A percentile compares a stretch with the other conserved stretches of the same genome.
phyloP scores from a whole-genome alignment of 2,888 invertebrate species.

The Dioctria rufipes region DNA sequence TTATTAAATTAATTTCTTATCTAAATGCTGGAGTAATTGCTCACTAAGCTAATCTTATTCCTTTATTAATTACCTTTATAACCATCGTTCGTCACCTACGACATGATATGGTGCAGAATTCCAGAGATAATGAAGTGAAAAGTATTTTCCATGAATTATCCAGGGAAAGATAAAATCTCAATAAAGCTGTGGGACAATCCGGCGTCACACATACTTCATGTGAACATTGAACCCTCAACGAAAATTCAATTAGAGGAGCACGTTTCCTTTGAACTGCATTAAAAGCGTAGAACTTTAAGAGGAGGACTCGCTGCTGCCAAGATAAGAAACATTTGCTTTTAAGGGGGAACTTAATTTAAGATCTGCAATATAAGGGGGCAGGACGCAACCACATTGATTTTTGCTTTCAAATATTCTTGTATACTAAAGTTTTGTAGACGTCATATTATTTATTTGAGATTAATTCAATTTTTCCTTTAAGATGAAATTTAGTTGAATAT shows the following conservation, averaged over 20 bases:
- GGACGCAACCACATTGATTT: too few species aligned
- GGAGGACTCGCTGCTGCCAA: neutral
- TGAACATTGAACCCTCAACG: constrained; percentile 39
- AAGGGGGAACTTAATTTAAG: neutral
- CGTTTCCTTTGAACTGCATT: constrained; percentile 45
- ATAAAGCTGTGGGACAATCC: constrained; percentile 49
- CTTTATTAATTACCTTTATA: too few species aligned
- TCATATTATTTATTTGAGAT: too few species aligned
- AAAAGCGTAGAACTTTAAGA: constrained; percentile 38
- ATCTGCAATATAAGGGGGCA: too few species aligned
- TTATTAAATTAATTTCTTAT: too few species aligned
- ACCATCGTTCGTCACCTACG: too few species aligned
- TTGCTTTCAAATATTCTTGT: too few species aligned
- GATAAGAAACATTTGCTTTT: constrained; percentile 27
- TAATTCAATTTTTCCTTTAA: too few species aligned
- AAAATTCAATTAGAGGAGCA: constrained; percentile 46
- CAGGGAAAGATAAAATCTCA: constrained; percentile 38
- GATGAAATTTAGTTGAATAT: too few species aligned
- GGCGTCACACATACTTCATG: constrained; percentile 46
- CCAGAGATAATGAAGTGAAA: constrained; percentile 32
- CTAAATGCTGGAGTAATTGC: too few species aligned
- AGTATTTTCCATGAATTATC: constrained; percentile 31
- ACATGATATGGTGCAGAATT: neutral
- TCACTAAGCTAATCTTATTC: too few species aligned
- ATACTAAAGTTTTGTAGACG: too few species aligned